Base-by-base conservation (phyloP, 2,888 invertebrate species). In the Nematopogon swammerdamellus region DNA sequence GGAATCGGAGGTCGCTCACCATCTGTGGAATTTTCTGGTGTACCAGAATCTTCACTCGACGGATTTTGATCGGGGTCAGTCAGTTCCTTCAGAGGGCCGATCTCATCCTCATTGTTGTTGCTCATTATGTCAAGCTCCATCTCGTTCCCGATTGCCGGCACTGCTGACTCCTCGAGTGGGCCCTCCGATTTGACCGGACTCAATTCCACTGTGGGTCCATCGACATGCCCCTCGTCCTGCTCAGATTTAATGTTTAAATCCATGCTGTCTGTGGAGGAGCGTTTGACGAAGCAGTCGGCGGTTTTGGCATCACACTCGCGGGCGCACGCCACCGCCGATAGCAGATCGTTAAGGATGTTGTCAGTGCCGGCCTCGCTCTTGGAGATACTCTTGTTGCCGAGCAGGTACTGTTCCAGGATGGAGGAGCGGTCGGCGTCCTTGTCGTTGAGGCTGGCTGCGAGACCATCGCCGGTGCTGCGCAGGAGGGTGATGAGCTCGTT, bases 361-460 rank as follows among this genome's bases (percentile, higher is more conserved):
- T 84, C 84, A 60, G 79, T 82, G 36, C 72, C 67, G 56, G 63
- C 75, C 43, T 59, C 53, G 18, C 57, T 50, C 62, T 68, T 53
- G 11, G 60, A 58, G 47, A 67, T 57, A 57, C 68, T 79, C 60
- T 81, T 70, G 1, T 76, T 82, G 19, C 84, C 84, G 46, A 86
- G 77, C 51, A 88, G 68, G 61, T 87, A 88, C 62, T 88, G 87
- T 63, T 88, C 88, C 52, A 88, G 69, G 64, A 88, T 88, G 20
- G 87, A 87, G 54, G 84, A 81, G 65, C 85, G 86, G 52, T 82
- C 82, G 54, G 67, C 67, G 54, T 75, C 73, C 59, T 73, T 76
- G 46, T 36, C 36, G 4, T 4, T 25, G 4, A 25, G 8, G 8
- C 25, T 25, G 63, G 60, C 61, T 67, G 70, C n/a, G 64, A 61